phyloP scores from a whole-genome alignment of 2,888 invertebrate genomes.

The Drosophila macrospina region DNA sequence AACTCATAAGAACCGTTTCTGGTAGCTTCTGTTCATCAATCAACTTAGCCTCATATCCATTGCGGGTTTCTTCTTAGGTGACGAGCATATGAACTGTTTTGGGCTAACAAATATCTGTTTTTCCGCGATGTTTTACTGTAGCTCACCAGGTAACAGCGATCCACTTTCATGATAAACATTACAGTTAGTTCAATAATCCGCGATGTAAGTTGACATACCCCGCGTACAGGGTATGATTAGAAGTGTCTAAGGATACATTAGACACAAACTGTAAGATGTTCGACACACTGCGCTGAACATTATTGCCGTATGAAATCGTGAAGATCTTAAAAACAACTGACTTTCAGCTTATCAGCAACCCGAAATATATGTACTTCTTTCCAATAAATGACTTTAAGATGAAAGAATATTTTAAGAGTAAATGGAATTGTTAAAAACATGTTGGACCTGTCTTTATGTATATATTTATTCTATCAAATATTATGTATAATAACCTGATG shows the following conservation, averaged over 20 bases:
- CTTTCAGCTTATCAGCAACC: neutral
- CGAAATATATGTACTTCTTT: neutral
- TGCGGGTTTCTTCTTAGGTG: too few relatives aligned
- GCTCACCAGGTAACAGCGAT: too few relatives aligned
- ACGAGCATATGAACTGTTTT: too few relatives aligned
- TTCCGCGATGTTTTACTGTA: too few relatives aligned
- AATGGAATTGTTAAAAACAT: neutral
- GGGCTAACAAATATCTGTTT: slow-evolving; percentile 24
- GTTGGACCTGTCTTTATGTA: neutral
- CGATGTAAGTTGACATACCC: too few relatives aligned
- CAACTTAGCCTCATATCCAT: too few relatives aligned
- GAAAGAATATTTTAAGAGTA: neutral
- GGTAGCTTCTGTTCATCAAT: too few relatives aligned
- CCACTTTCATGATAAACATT: too few relatives aligned
- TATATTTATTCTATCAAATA: neutral
- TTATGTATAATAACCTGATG: neutral
- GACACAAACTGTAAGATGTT: too few relatives aligned
- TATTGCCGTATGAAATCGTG: neutral
- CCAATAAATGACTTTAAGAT: neutral
- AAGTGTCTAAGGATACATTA: slow-evolving; percentile 32
- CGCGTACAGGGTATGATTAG: neutral
- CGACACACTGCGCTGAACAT: slow-evolving; percentile 27
- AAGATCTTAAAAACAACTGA: slow-evolving; percentile 18
- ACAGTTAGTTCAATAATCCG: too few relatives aligned
- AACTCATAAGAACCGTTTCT: too few relatives aligned